These are phyloP conservation scores for Muricea muricata DNA, from an alignment of 92 coral and sea anemone species.

Conservation along the genomic window DNA sequence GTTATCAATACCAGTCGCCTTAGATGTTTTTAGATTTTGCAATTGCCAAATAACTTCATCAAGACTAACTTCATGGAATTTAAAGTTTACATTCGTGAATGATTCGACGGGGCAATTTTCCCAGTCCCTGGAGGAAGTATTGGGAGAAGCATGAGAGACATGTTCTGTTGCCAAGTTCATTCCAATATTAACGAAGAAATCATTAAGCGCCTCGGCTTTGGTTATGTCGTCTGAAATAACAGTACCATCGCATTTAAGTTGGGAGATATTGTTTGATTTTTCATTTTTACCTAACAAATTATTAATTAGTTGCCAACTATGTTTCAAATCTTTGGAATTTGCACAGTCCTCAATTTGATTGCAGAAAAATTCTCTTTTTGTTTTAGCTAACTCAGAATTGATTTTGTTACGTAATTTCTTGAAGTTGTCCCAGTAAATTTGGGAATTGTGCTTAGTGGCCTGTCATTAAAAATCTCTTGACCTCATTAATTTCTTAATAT, in stretches of 20 bases:
- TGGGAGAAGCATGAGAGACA: background rate
- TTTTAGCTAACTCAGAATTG: too few relatives aligned
- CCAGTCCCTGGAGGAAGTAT: background rate
- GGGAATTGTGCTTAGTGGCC: slow-evolving; percentile 23
- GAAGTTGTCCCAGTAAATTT: background rate
- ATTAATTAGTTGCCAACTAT: background rate
- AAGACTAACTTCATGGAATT: background rate
- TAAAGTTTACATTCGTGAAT: background rate
- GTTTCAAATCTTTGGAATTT: background rate
- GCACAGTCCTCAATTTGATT: background rate
- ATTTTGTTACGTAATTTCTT: background rate
- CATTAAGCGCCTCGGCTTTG: slow-evolving; percentile 50
- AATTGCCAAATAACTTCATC: background rate
- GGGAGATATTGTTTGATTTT: slow-evolving; percentile 6
- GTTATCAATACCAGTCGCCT: slow-evolving; percentile 8
- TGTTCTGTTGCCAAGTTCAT: slow-evolving; percentile 36
- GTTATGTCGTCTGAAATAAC: slow-evolving; percentile 35
- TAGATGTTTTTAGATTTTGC: background rate
- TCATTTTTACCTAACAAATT: slow-evolving; percentile 32
- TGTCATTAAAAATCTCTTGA: slow-evolving; percentile 36
- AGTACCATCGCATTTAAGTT: slow-evolving; percentile 10
- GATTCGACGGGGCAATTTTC: too few relatives aligned
- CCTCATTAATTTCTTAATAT: slow-evolving; percentile 25
- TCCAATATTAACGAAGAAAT: slow-evolving; percentile 54
- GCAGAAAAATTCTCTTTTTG: background rate